phyloP scores from a whole-genome alignment of 2,888 invertebrate species.

The Neelides folsomi region DNA sequence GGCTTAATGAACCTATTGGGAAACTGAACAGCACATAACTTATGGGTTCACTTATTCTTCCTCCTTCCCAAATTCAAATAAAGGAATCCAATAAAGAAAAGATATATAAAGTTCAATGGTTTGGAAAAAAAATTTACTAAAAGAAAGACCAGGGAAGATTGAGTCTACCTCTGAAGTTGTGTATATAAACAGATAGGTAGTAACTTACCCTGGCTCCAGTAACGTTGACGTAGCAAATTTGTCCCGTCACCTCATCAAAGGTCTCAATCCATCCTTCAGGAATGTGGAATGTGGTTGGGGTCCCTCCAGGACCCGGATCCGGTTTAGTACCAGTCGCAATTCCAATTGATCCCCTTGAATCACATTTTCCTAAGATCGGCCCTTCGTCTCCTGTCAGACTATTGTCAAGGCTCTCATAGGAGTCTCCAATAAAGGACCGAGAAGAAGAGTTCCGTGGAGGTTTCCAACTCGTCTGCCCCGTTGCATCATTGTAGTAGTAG shows the following conservation, averaged over 20 bases:
- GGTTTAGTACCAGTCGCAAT: not conserved
- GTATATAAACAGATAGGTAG: no score
- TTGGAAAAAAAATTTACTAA: no score
- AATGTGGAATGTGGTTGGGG: slow-evolving; percentile 28
- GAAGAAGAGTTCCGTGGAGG: slow-evolving; percentile 23
- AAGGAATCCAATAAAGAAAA: no score
- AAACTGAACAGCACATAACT: no score
- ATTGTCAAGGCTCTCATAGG: not conserved
- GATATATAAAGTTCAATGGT: no score
- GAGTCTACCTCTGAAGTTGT: no score
- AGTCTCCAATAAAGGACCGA: not conserved
- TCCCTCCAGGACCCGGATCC: not conserved
- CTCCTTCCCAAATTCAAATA: no score
- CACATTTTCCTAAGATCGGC: not conserved
- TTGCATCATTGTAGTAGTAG: slow-evolving; percentile 29
- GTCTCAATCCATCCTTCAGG: slow-evolving; percentile 42
- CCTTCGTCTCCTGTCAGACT: not conserved
- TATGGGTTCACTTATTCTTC: no score
- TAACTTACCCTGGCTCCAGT: slow-evolving; percentile 43
- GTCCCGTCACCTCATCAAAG: slow-evolving; percentile 37
- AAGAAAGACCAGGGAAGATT: no score
- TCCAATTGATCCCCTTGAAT: not conserved
- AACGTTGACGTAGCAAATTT: slow-evolving; percentile 42
- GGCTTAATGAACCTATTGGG: no score
- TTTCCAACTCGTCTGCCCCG: slow-evolving; percentile 29